These are phyloP conservation scores for Aurelia coerulea DNA, from an alignment of 30 jellyfish, hydroid and myxozoan species.

Conservation along the genomic window DNA sequence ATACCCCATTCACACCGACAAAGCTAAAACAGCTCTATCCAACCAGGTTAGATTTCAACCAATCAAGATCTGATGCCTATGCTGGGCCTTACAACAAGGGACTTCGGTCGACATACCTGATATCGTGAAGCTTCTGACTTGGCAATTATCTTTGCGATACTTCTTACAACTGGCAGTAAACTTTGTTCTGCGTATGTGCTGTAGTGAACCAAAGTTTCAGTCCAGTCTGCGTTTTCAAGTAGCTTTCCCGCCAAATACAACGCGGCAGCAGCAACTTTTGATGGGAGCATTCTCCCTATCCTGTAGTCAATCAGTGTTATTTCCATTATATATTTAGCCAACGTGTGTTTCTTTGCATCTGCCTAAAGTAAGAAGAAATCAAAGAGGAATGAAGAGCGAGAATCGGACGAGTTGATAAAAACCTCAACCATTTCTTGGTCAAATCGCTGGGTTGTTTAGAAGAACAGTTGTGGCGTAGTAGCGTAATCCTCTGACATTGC, in stretches of 20 bases:
- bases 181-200: conserved; percentile 80
- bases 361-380: conserved; percentile 46
- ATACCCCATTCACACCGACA: no score
- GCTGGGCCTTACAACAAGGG: no score
- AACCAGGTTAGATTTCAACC: no score
- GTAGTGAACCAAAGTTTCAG: conserved; percentile 78
- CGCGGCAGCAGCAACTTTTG: conserved; percentile 97
- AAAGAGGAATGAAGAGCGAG: no score
- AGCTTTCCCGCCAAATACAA: conserved; percentile 67
- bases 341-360: conserved; percentile 93
- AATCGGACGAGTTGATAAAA: no score
- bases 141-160: conserved; percentile 24
- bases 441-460: no score
- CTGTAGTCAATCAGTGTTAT: conserved; percentile 77
- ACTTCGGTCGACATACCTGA: conserved; percentile 18
- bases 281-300: conserved; percentile 66
- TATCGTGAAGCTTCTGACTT: conserved; percentile 52
- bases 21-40: no score
- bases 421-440: no score
- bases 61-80: background rate
- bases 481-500: no score
- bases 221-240: conserved; percentile 88
- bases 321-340: conserved; percentile 97
- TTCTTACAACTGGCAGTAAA: conserved; percentile 58
- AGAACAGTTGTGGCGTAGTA: no score